Conservation (phyloP, 2,888 invertebrate genomes). For the Camponotus fellah region DNA sequence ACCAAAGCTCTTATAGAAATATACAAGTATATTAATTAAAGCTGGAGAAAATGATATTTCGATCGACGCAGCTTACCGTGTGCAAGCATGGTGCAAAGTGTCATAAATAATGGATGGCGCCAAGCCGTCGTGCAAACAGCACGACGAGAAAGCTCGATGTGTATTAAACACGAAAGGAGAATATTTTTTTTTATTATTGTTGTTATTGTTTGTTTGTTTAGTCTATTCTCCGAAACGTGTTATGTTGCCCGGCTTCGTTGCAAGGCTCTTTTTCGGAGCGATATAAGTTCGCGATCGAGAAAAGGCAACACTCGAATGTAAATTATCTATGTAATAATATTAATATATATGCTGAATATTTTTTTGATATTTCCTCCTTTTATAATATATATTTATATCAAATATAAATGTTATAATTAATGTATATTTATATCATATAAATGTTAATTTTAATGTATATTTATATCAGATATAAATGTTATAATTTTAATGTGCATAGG, state of each 20-base stretch:
- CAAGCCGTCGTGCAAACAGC: conserved; percentile 52
- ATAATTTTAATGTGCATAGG: neutral
- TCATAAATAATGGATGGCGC: conserved; percentile 71
- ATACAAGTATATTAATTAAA: neutral
- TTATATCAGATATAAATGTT: conserved; percentile 1
- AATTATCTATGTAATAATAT: neutral
- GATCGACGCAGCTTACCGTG: conserved; percentile 36
- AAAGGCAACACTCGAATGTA: conserved; percentile 22
- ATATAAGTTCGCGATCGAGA: neutral
- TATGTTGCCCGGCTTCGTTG: conserved; percentile 83
- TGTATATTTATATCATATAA: conserved; percentile 2
- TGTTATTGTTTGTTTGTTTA: conserved; percentile 84
- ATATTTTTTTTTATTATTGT: conserved; percentile 81
- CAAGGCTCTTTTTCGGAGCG: conserved; percentile 12
- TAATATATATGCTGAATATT: too few relatives aligned
- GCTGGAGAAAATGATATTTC: conserved; percentile 26
- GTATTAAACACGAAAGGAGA: conserved; percentile 62
- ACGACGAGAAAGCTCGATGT: conserved; percentile 46
- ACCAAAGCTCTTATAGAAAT: neutral
- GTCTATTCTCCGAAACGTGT: conserved; percentile 79
- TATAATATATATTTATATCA: neutral
- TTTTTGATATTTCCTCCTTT: too few relatives aligned
- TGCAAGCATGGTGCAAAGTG: conserved; percentile 60
- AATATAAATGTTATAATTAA: neutral
- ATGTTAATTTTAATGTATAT: neutral